Evolutionary conservation across 2,797 vertebrate species (phyloP).

Genomic region (Enteromius trimaculatus): DNA sequence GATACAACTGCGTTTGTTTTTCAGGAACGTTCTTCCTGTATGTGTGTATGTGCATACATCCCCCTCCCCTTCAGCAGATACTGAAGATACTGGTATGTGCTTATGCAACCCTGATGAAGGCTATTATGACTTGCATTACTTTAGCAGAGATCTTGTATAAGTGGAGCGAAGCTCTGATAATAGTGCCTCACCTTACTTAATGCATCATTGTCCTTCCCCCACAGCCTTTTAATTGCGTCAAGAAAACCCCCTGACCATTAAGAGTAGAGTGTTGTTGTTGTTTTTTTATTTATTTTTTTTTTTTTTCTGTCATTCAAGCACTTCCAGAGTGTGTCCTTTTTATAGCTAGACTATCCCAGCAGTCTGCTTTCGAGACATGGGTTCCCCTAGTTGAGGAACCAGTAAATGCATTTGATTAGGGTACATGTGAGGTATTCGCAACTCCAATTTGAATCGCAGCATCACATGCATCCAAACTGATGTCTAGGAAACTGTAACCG

Average conservation of each 20-base stretch:
- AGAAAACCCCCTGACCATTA: constrained; percentile 15
- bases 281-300: background rate
- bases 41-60: constrained; percentile 52
- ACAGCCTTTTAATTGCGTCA: constrained; percentile 25
- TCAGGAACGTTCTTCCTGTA: constrained; percentile 76
- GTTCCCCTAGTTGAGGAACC: background rate
- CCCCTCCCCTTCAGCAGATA: constrained; percentile 66
- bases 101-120: constrained; percentile 81
- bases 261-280: background rate
- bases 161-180: constrained; percentile 70
- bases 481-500: background rate
- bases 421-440: background rate
- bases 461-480: background rate
- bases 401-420: background rate
- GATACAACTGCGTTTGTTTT: constrained; percentile 64
- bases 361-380: constrained; percentile 12
- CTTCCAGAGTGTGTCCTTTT: constrained; percentile 23
- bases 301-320: background rate
- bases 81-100: constrained; percentile 62
- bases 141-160: constrained; percentile 61
- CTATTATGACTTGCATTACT: constrained; percentile 69
- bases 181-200: constrained; percentile 65
- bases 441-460: background rate
- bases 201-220: background rate
- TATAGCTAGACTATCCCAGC: background rate